Conservation (phyloP, 2,113 vertebrate species). For the Oryzias javanicus region DNA sequence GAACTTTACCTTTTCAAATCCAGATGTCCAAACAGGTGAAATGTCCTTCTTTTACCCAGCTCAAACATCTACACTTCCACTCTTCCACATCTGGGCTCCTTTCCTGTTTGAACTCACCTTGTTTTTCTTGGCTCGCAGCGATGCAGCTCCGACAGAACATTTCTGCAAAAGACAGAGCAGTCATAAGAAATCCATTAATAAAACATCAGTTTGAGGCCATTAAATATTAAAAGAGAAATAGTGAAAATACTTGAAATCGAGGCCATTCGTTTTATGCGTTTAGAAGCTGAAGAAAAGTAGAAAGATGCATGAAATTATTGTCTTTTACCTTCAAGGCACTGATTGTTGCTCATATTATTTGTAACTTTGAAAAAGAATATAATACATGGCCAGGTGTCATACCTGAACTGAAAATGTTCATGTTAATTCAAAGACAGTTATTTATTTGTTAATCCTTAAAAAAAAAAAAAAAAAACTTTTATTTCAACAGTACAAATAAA, state of each 20-base stretch:
- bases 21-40: slow-evolving; percentile 5
- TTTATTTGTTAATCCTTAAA: too few relatives aligned
- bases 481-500: too few relatives aligned
- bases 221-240: slow-evolving; percentile 26
- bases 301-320: background rate
- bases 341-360: too few relatives aligned
- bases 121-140: slow-evolving; percentile 6
- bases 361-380: too few relatives aligned
- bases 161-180: slow-evolving; percentile 19
- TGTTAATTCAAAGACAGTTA: too few relatives aligned
- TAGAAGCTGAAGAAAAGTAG: background rate
- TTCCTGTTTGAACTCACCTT: background rate
- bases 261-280: background rate
- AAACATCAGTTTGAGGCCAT: slow-evolving; percentile 22
- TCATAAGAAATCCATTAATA: slow-evolving; percentile 29
- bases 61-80: slow-evolving; percentile 10
- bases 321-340: slow-evolving; percentile 1
- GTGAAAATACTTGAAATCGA: slow-evolving; percentile 12
- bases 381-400: too few relatives aligned
- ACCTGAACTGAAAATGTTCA: too few relatives aligned
- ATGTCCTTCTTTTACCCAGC: background rate
- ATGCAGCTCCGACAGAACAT: background rate
- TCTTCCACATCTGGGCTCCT: slow-evolving; percentile 5
- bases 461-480: too few relatives aligned
- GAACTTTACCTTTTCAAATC: background rate